Percentiles rank a stretch among this genome's conserved stretches.
These are phyloP conservation scores for Scomber scombrus DNA, from an alignment of 2,113 vertebrate genomes.

Conservation along the genomic window DNA sequence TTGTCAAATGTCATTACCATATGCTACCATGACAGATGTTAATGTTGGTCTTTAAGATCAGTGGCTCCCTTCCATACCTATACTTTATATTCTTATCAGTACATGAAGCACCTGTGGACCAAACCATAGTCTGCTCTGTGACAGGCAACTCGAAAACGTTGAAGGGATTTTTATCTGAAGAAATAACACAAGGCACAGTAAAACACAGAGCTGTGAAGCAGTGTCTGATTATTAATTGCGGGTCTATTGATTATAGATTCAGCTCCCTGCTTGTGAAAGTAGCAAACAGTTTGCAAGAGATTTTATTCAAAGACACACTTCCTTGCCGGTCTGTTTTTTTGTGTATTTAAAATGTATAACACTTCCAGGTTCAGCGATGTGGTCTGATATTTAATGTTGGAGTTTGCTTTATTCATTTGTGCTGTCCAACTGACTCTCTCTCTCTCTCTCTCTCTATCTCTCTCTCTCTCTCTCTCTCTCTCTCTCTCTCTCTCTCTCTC, in stretches of 20 bases:
- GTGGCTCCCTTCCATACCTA: not conserved
- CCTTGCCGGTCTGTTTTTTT: not conserved
- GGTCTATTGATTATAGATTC: not conserved
- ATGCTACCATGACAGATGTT: not conserved
- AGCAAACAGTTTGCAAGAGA: not conserved
- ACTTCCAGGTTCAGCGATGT: constrained; percentile 13
- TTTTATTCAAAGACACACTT: not conserved
- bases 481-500: not conserved
- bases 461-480: not conserved
- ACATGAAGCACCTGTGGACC: not conserved
- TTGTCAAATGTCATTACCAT: too few species aligned
- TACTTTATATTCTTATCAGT: not conserved
- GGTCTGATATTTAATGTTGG: constrained; percentile 35
- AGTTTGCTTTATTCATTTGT: constrained; percentile 40
- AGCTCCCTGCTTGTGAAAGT: not conserved
- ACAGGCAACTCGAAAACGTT: constrained; percentile 19
- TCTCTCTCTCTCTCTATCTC: not conserved
- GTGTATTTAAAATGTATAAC: constrained; percentile 25
- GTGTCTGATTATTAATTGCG: not conserved
- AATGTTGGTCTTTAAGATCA: not conserved
- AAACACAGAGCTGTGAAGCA: not conserved
- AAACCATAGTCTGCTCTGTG: constrained; percentile 3
- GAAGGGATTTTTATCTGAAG: not conserved
- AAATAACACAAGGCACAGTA: not conserved
- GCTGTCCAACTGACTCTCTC: constrained; percentile 24